phyloP scores from a whole-genome alignment of 2,888 invertebrate species.

The Limnephilus rhombicus region DNA sequence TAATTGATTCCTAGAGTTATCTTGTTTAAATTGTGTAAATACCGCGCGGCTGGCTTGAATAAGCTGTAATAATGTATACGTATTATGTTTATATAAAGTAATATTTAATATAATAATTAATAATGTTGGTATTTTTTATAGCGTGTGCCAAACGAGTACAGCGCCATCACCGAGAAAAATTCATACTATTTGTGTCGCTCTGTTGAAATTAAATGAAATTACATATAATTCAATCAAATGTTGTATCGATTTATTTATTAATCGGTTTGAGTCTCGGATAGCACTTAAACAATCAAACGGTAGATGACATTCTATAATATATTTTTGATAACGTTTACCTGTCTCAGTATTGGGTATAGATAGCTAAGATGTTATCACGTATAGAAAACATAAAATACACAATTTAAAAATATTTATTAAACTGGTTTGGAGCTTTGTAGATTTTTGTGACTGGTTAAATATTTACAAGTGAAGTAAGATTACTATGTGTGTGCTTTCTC shows the following conservation, averaged over 20 bases:
- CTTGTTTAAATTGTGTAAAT: too few relatives aligned
- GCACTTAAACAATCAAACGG: constrained; percentile 23
- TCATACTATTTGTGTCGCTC: neutral
- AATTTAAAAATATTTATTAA: neutral
- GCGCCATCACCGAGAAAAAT: neutral
- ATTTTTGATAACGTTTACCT: neutral
- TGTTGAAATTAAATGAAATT: neutral
- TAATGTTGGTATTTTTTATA: too few relatives aligned
- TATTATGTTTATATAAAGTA: too few relatives aligned
- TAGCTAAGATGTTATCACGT: neutral
- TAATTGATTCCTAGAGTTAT: too few relatives aligned
- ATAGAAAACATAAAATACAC: neutral
- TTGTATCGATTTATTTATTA: constrained; percentile 6
- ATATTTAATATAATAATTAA: neutral
- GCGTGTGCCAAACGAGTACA: neutral
- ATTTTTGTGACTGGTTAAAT: neutral
- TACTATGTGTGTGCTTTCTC: neutral
- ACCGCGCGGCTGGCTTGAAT: too few relatives aligned
- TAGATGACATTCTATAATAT: constrained; percentile 21
- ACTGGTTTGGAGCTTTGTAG: neutral
- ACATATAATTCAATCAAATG: neutral
- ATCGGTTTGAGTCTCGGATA: constrained; percentile 35
- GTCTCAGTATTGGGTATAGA: neutral
- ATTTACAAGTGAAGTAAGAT: neutral
- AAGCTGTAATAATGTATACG: too few relatives aligned